phyloP scores from a whole-genome alignment of 2,113 vertebrate species.

The Oreochromis spilurus region DNA sequence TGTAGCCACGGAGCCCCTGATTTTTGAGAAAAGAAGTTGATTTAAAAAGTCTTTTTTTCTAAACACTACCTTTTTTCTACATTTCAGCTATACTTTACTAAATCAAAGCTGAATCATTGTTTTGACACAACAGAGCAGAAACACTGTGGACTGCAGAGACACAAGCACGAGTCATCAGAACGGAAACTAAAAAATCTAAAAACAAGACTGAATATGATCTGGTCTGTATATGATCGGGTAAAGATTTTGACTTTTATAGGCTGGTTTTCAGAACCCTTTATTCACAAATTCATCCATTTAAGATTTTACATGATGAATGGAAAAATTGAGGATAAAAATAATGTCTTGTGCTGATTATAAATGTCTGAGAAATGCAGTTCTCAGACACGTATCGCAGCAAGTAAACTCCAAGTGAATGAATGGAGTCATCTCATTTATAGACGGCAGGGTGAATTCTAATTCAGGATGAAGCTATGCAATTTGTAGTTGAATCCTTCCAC shows the following conservation, averaged over 20 bases:
- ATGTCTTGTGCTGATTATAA: not conserved
- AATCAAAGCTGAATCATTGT: not conserved
- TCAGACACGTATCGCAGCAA: not conserved
- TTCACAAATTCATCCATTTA: not conserved
- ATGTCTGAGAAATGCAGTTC: not conserved
- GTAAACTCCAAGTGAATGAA: not conserved
- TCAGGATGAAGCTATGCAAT: not conserved
- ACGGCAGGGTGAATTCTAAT: accelerated
- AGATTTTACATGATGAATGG: not conserved
- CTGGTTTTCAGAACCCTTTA: not conserved
- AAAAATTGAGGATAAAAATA: not conserved
- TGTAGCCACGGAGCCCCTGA: not conserved
- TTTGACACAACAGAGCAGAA: not conserved
- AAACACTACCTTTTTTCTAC: accelerated
- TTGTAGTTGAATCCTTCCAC: not conserved
- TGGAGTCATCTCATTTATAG: not conserved
- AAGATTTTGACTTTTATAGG: not conserved
- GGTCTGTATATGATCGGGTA: no score
- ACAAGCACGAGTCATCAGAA: not conserved
- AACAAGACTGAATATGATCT: not conserved
- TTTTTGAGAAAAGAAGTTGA: not conserved
- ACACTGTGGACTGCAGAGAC: not conserved
- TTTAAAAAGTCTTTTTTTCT: not conserved
- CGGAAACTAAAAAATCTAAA: not conserved
- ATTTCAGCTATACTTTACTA: not conserved